These are phyloP conservation scores for Patagioenas fasciata DNA, from an alignment of 2,113 vertebrate species.

Conservation along the genomic window DNA sequence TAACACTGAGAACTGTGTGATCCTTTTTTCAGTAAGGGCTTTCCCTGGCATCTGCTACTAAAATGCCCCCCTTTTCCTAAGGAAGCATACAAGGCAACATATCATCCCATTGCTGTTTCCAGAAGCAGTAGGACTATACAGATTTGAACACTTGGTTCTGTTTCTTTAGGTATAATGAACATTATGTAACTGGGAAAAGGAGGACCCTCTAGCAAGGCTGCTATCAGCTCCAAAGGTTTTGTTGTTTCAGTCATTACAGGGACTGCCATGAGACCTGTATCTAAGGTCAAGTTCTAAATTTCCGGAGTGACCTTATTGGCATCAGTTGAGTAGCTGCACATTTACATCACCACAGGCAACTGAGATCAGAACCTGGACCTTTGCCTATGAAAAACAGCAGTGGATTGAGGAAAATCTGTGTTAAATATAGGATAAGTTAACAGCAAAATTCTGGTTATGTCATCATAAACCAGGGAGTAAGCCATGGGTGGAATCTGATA, in stretches of 20 bases:
- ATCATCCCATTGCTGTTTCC: background rate
- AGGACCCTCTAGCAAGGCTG: background rate
- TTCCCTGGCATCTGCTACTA: background rate
- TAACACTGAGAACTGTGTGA: background rate
- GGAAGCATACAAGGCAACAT: background rate
- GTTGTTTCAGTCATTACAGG: background rate
- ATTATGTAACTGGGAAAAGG: fast-evolving
- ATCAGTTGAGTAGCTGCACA: background rate
- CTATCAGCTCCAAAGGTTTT: background rate
- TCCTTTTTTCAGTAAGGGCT: background rate
- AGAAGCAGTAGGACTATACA: background rate
- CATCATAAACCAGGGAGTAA: conserved; percentile 45
- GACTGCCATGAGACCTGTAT: background rate
- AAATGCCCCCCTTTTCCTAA: background rate
- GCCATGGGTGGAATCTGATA: conserved; percentile 30
- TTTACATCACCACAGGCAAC: background rate
- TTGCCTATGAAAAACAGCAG: background rate
- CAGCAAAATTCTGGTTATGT: conserved; percentile 54
- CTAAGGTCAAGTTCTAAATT: background rate
- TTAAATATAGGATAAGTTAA: conserved; percentile 56
- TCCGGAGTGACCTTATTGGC: background rate
- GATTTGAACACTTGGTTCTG: background rate
- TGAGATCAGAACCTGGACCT: conserved; percentile 50
- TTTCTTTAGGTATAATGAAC: background rate
- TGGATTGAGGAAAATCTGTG: conserved; percentile 21